Base-by-base conservation (phyloP, 2,797 vertebrate genomes). In the Rhinophrynus dorsalis region DNA sequence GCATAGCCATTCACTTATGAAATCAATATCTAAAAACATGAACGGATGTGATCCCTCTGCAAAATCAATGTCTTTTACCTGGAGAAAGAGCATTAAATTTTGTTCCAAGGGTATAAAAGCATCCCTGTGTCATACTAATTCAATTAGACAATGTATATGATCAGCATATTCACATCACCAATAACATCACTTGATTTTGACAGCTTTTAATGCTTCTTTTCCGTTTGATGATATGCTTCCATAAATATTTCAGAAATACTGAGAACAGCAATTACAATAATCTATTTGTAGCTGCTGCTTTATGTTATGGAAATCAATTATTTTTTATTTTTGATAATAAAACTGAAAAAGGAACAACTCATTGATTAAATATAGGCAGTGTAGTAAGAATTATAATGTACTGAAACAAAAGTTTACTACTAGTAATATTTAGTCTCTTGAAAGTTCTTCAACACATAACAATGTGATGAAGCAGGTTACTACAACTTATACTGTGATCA, bases 161-260 rank as follows among this genome's bases (percentile, higher is more conserved):
- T 67, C 64, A 67, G 17, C 32, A 54, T 23, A 42, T 47, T 23
- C 38, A 66, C 5, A 55, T 32, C 17, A 17, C 37, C 50, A 56
- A 33, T 56, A 35, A 30, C 64, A 56, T 21, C 32, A 48, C 42
- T 4, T 24, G 50, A 47, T 57, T 37, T 48, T 44, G 50, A 26
- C 24, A 8, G 17, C 24, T 45, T 45, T 45, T 30, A 55, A 55
- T 32, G 51, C 27, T 56, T 54, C 38, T 35, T 23, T 56, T 27
- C 42, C 18, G 51, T 54, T 66, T 55, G 50, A 67, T 26, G 54
- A 35, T 35, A 9, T 10, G 13, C 18, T 48, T 5, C 18, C 55
- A 68, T 68, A 42, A 67, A 67, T 67, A 68, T 68, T 68, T 59
- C 44, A 68, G 44, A 50, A 50, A 24, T 50, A 35, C 32, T 59